phyloP scores from a whole-genome alignment of 1,140 invertebrate species.

The Heliconius nattereri region DNA sequence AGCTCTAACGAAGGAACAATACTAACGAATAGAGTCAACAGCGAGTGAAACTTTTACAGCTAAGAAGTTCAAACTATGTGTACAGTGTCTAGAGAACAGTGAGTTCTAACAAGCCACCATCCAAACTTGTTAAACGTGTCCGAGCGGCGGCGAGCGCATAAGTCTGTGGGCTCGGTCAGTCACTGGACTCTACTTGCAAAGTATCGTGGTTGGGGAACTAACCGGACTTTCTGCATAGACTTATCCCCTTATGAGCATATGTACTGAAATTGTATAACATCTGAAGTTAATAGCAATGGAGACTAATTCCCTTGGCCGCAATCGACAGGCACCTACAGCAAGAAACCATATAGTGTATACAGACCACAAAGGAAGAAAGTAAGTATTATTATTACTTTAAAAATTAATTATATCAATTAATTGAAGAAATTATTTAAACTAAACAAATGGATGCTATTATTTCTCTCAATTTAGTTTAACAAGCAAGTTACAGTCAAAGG shows the following conservation, averaged over 20 bases:
- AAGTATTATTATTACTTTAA: slow-evolving; percentile 52
- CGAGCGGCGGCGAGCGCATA: slow-evolving; percentile 54
- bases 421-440: slow-evolving; percentile 66
- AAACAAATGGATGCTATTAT: slow-evolving; percentile 78
- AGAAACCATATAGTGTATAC: slow-evolving; percentile 80
- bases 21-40: slow-evolving; percentile 67
- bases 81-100: slow-evolving; percentile 63
- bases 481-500: slow-evolving; percentile 75
- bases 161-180: slow-evolving; percentile 58
- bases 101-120: slow-evolving; percentile 73
- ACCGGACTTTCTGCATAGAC: slow-evolving; percentile 13
- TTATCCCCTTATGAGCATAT: slow-evolving; percentile 2
- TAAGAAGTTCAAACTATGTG: slow-evolving; percentile 69
- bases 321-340: slow-evolving; percentile 59
- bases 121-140: slow-evolving; percentile 67
- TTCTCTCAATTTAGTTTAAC: slow-evolving; percentile 79
- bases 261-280: background rate
- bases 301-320: slow-evolving; percentile 59
- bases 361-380: slow-evolving; percentile 80
- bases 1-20: slow-evolving; percentile 50
- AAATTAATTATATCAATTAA: slow-evolving; percentile 53
- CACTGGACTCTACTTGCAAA: slow-evolving; percentile 49
- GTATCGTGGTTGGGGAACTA: slow-evolving; percentile 43
- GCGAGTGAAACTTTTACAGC: slow-evolving; percentile 65
- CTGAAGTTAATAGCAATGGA: slow-evolving; percentile 53